Base-by-base conservation (phyloP, 2,888 invertebrate genomes). In the Drosophila kuntzei region DNA sequence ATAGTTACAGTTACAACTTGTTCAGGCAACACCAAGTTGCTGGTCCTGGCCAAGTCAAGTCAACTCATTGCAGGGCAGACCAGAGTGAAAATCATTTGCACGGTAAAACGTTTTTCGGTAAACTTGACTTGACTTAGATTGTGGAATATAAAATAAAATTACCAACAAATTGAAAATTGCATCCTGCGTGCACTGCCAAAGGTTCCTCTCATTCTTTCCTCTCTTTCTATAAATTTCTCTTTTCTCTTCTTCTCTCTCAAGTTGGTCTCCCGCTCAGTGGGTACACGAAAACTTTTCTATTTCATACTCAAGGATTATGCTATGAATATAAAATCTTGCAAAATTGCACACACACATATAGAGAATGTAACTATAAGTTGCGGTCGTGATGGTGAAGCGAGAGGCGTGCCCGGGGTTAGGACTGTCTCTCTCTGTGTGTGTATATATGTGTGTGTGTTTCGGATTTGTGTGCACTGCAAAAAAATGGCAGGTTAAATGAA, bases 161-260 rank as follows among this genome's bases (percentile, higher is more conserved):
- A 84, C 87, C 84, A 87, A 84, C 83, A 84, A 84, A 84, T 84
- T 84, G 83, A 84, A 84, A 84, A 84, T 87, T 84, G 83, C 83
- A 84, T 84, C 83, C 87, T 87, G 87, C 87, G 84, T 84, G 84
- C 77, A 65, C 44, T 58, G 62, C 49, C 62, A 59, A 34, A 20
- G 60, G 32, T 43, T 64, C 55, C 50, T 34, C 22, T 18, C 58
- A 22, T 7, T 34, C 29, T 12, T 25, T n/a, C n/a, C 39, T 14
- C 11, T 9, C 37, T 22, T 14, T n/a, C 37, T n/a, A n/a, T n/a
- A n/a, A 9, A 2, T 6, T 25, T 39, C 11, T 16, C 11, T 5
- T 16, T 12, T 5, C 11, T 22, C 32, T 14, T 34, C 9, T 2
- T 14, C 3, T 12, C 12, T 22, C 25, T 20, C 37, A 32, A 34